Percentiles rank a stretch among this genome's conserved stretches.
phyloP scores from a whole-genome alignment of 2,888 invertebrate species.

The Piscicola geometra region DNA sequence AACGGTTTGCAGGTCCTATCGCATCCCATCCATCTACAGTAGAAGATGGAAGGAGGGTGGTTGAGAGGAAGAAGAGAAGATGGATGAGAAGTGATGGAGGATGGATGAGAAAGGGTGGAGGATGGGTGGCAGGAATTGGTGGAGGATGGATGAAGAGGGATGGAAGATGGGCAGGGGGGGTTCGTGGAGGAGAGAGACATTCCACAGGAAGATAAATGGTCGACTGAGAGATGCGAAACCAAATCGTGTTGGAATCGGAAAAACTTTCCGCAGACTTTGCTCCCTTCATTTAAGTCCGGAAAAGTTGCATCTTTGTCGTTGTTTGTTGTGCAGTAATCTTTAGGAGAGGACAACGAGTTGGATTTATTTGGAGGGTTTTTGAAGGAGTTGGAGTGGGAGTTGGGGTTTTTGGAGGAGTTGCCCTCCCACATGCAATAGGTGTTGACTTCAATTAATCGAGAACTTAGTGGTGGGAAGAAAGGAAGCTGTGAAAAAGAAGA shows the following conservation, averaged over 20 bases:
- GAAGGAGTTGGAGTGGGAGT: too few species aligned
- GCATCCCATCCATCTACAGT: neutral
- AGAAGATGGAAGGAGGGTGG: neutral
- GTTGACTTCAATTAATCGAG: neutral
- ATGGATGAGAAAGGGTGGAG: neutral
- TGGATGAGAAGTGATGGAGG: neutral
- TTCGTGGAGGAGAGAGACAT: neutral
- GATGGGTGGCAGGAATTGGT: neutral
- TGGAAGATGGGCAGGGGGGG: neutral
- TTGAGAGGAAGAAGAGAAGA: neutral
- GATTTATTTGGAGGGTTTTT: neutral
- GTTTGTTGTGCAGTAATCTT: neutral
- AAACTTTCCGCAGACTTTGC: neutral
- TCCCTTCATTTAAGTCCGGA: neutral
- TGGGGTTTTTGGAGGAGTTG: neutral
- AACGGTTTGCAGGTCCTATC: neutral
- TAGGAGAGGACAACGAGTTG: neutral
- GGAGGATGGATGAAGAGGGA: neutral
- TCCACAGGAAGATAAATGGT: neutral
- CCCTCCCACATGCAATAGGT: slow-evolving; percentile 4
- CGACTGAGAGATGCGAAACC: neutral
- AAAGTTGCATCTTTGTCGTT: neutral
- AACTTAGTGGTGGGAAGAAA: neutral
- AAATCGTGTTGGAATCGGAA: neutral
- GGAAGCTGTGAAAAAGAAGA: neutral